phyloP scores from a whole-genome alignment of 2,888 invertebrate genomes.

The Athalia circularis region DNA sequence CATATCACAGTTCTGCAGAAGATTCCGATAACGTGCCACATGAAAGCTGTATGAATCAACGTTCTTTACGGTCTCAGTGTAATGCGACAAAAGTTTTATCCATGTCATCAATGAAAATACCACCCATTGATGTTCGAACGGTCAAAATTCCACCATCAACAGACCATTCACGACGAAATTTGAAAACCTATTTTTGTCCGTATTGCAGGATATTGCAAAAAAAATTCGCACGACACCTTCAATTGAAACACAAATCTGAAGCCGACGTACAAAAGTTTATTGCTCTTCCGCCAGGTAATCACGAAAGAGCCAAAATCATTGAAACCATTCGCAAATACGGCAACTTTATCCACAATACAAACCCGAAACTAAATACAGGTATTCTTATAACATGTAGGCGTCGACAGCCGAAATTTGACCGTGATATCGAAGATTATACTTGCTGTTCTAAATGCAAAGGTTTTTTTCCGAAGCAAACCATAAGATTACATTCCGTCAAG shows the following conservation, averaged over 20 bases:
- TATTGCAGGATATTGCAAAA: conserved; percentile 51
- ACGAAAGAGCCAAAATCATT: conserved; percentile 47
- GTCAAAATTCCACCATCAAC: no score
- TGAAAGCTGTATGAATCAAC: no score
- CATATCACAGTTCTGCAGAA: background rate
- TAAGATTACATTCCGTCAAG: conserved; percentile 51
- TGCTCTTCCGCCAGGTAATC: conserved; percentile 39
- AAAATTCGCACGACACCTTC: conserved; percentile 54
- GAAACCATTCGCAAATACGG: conserved; percentile 49
- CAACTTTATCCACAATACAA: conserved; percentile 48
- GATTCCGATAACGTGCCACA: background rate
- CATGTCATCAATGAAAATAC: no score
- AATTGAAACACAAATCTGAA: conserved; percentile 49
- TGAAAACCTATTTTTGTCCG: conserved; percentile 5
- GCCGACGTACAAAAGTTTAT: conserved; percentile 50
- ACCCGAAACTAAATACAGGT: conserved; percentile 49
- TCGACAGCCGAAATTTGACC: conserved; percentile 46
- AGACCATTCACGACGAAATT: background rate
- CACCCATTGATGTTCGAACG: no score
- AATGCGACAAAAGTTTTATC: no score
- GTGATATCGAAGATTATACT: conserved; percentile 50
- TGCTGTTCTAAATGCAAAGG: conserved; percentile 54
- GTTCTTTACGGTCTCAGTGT: no score
- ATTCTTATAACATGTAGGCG: conserved; percentile 52
- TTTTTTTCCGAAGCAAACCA: conserved; percentile 50